A percentile compares a stretch with the other conserved stretches of the same genome.
phyloP scores from a whole-genome alignment of 2,797 vertebrate genomes.

The Mionectes olivaceus region DNA sequence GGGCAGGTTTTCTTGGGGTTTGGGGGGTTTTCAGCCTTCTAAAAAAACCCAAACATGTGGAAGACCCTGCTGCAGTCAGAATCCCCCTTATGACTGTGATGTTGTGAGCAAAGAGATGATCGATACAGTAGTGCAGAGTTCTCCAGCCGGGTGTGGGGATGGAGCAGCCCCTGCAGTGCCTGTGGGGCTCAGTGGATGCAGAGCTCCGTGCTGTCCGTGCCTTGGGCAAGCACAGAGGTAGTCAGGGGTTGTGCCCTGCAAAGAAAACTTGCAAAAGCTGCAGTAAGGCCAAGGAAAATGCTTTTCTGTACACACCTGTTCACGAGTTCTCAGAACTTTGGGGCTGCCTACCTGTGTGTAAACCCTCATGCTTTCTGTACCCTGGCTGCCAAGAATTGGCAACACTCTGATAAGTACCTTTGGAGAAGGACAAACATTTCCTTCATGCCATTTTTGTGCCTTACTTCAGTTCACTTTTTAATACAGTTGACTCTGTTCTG shows the following conservation, averaged over 20 bases:
- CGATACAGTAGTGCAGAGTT: fast-evolving
- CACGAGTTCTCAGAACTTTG: background rate
- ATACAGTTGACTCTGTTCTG: background rate
- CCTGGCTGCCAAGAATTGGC: background rate
- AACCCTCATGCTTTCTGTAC: background rate
- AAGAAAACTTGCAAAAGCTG: background rate
- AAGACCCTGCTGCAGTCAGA: background rate
- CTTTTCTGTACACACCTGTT: background rate
- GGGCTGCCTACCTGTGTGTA: background rate
- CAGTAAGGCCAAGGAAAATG: background rate
- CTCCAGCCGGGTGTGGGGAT: fast-evolving
- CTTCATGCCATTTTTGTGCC: background rate
- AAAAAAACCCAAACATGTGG: fast-evolving
- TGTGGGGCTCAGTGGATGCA: background rate
- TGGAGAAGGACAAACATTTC: background rate
- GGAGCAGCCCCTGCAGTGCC: background rate
- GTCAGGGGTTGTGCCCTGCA: background rate
- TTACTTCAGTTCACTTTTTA: background rate
- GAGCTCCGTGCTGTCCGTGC: background rate
- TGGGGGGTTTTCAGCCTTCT: background rate
- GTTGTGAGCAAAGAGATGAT: background rate
- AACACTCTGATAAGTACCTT: fast-evolving
- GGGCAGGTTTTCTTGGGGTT: background rate
- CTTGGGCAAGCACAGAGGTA: background rate
- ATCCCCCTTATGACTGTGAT: background rate